These are phyloP conservation scores for Australoheros scitulus DNA, from an alignment of 2,113 vertebrate genomes.

Conservation along the genomic window DNA sequence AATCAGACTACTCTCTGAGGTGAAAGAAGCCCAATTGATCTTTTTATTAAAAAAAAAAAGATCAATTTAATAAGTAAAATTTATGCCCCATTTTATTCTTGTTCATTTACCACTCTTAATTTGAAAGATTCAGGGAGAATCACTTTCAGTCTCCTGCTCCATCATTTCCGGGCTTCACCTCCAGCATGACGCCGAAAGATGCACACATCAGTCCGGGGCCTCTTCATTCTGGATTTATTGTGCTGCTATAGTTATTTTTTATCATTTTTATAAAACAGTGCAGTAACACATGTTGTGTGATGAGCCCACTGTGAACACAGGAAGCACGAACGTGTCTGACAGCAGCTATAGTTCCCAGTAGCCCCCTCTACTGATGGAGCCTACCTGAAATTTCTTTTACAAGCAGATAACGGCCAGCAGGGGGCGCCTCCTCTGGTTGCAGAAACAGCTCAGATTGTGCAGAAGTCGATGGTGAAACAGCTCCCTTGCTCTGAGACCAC, in stretches of 20 bases:
- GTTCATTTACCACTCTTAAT: neutral
- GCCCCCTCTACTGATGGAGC: neutral
- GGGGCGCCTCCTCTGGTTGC: no score
- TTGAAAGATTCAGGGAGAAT: no score
- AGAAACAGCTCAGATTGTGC: no score
- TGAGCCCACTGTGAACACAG: neutral
- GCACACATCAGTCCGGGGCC: neutral
- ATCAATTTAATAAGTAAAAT: neutral
- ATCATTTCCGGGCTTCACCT: rapidly evolving
- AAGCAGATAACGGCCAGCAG: no score
- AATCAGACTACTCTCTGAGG: neutral
- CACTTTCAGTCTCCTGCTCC: neutral
- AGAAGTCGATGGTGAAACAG: neutral
- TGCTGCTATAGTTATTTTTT: conserved; percentile 45
- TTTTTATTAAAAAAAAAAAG: neutral
- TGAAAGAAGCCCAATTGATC: no score
- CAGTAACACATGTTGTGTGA: neutral
- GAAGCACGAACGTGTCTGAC: rapidly evolving
- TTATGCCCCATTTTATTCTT: neutral
- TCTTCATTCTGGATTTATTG: conserved; percentile 45
- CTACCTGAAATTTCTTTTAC: neutral
- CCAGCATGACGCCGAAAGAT: neutral
- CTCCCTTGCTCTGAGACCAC: no score
- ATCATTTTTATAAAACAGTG: conserved; percentile 45
- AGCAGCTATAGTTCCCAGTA: neutral